phyloP scores from a whole-genome alignment of 2,888 invertebrate species.

The Cataglyphis cursor region DNA sequence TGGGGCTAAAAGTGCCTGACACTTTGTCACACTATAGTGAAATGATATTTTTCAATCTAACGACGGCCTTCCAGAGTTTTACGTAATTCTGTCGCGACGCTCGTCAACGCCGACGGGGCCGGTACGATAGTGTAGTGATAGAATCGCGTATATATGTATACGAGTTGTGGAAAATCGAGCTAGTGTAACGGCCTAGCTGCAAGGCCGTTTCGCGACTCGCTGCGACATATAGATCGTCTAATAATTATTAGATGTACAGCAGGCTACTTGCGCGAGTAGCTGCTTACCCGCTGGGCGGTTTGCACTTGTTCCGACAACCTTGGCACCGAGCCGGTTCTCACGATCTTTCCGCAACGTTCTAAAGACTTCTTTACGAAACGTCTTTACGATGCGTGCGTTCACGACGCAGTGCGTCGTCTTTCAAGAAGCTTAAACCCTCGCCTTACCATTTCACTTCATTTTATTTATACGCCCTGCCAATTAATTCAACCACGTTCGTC shows the following conservation, averaged over 20 bases:
- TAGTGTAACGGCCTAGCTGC: conserved; percentile 35
- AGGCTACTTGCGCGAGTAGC: background rate
- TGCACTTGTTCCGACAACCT: conserved; percentile 59
- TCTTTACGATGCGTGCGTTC: background rate
- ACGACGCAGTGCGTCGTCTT: background rate
- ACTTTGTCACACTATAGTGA: background rate
- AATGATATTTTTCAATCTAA: background rate
- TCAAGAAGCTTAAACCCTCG: background rate
- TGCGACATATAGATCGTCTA: conserved; percentile 53
- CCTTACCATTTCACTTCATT: background rate
- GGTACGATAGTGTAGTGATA: background rate
- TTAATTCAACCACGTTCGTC: background rate
- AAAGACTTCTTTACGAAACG: conserved; percentile 35
- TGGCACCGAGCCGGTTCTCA: conserved; percentile 62
- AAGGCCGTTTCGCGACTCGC: conserved; percentile 43
- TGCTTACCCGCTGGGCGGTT: conserved; percentile 28
- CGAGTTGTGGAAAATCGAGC: conserved; percentile 47
- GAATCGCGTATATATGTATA: conserved; percentile 11
- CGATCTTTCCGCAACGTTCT: conserved; percentile 51
- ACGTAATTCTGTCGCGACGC: conserved; percentile 51
- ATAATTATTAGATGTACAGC: conserved; percentile 48
- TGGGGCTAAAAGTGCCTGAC: too few relatives aligned
- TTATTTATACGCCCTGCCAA: conserved; percentile 18
- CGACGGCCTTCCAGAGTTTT: conserved; percentile 9
- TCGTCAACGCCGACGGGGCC: conserved; percentile 32